Base-by-base conservation (phyloP, 2,888 invertebrate genomes). In the Brenthis ino region DNA sequence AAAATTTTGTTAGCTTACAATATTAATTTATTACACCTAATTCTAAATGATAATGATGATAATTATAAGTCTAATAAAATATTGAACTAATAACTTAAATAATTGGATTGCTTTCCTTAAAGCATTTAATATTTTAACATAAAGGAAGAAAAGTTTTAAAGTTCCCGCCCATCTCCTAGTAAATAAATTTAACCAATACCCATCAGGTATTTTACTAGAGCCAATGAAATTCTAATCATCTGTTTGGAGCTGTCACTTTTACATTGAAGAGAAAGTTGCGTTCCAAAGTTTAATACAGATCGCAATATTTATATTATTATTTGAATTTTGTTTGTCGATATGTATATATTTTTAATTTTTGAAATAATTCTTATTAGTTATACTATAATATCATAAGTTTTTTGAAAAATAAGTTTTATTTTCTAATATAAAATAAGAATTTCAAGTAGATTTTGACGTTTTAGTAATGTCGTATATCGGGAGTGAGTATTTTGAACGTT, bases 141-240 rank as follows among this genome's bases (percentile, higher is more conserved):
- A 43, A 43, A 11, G 11, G 37, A 11, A 37, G 11, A 58, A 65
- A 57, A 43, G 2, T 16, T 55, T 57, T 1, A 43, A 64, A 48
- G 14, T 64, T 68, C 20, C 64, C 68, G 57, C 64, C 12, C 47
- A 33, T 48, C 8, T 13, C n/a, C 16, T 0, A 6, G 4, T 28
- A 53, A 43, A 20, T 14, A 3, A 43, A 24, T 43, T 2, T 43
- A 55, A 48, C 70, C 68, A 72, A 71, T 71, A 14, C 53, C 0
- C 65, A 4, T 16, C 14, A 16, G 28, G 57, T 24, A 14, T 6
- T 14, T 2, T 16, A 14, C 5, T 0, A 51, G 14, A 64, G 63
- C 84, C 83, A 85, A 84, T 83, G 65, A 69, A 33, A 70, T 58
- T 24, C 5, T 60, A 68, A 76, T 79, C 82, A 83, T 82, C 77